phyloP scores from a whole-genome alignment of 2,797 vertebrate species.

The Esox masquinongy region DNA sequence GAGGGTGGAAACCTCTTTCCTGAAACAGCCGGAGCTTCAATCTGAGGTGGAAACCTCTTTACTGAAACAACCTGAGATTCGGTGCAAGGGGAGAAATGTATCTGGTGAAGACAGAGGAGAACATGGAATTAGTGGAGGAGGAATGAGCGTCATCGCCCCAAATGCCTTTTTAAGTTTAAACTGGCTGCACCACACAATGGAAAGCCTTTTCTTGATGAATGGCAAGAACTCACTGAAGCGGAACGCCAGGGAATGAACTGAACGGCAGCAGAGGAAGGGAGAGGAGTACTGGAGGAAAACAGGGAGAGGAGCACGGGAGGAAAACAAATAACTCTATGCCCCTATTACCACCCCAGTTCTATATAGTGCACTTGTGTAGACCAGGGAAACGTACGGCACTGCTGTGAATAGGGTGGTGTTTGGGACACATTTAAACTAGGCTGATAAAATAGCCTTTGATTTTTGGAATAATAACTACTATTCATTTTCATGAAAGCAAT shows the following conservation, averaged over 20 bases:
- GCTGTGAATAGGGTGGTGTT: too few species aligned
- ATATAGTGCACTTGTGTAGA: too few species aligned
- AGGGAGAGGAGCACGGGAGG: slow-evolving; percentile 40
- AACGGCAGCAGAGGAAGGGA: slow-evolving; percentile 52
- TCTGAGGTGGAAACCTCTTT: too few species aligned
- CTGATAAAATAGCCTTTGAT: slow-evolving; percentile 54
- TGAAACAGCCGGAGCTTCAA: too few species aligned
- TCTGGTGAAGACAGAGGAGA: slow-evolving; percentile 52
- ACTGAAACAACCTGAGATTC: too few species aligned
- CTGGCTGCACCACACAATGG: slow-evolving; percentile 81
- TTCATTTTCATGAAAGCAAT: slow-evolving; percentile 55
- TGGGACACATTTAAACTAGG: slow-evolving; percentile 35
- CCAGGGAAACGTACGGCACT: too few species aligned
- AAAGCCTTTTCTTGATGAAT: slow-evolving; percentile 77
- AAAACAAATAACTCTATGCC: slow-evolving; percentile 45
- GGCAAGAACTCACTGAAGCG: slow-evolving; percentile 74
- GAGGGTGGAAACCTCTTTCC: too few species aligned
- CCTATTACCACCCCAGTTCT: too few species aligned
- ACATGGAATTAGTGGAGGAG: slow-evolving; percentile 61
- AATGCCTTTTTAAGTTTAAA: slow-evolving; percentile 77
- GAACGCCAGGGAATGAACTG: slow-evolving; percentile 69
- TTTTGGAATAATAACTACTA: slow-evolving; percentile 59
- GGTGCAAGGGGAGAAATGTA: slow-evolving; percentile 35
- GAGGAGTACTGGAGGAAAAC: slow-evolving; percentile 74
- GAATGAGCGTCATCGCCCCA: slow-evolving; percentile 69